Evolutionary conservation across 2,888 invertebrate genomes (phyloP).

Genomic region (Limenitis camilla): DNA sequence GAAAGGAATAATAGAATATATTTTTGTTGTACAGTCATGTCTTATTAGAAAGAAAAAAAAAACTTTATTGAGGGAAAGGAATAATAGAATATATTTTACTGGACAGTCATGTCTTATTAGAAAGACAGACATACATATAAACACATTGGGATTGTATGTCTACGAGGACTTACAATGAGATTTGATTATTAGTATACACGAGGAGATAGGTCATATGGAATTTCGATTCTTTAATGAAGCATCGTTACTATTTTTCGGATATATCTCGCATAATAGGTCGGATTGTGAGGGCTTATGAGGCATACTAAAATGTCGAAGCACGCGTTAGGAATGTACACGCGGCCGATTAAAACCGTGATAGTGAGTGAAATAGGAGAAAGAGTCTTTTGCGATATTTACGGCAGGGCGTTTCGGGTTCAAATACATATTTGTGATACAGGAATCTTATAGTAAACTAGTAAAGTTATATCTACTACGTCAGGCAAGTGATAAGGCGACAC

Average conservation of each 20-base stretch:
- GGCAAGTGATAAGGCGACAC: constrained; percentile 6
- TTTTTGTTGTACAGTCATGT: no score
- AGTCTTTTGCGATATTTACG: not conserved
- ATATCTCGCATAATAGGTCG: not conserved
- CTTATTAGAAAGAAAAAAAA: no score
- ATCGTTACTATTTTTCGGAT: not conserved
- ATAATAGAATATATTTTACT: no score
- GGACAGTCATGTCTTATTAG: no score
- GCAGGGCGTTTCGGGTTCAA: not conserved
- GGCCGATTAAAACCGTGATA: not conserved
- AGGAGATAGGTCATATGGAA: no score
- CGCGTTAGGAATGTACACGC: not conserved
- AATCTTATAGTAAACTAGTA: constrained; percentile 8
- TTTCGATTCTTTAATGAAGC: not conserved
- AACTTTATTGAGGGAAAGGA: no score
- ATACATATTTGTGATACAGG: constrained; percentile 4
- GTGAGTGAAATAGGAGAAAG: not conserved
- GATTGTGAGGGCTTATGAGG: not conserved
- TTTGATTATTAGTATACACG: no score
- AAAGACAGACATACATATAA: no score
- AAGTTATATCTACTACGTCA: not conserved
- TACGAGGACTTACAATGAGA: not conserved
- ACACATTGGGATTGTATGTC: not conserved
- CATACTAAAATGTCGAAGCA: not conserved
- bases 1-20: no score